Evolutionary conservation across 92 coral and sea anemone species (phyloP), one percentile per base, ranked within the genome.

Genomic region (Palythoa heliodiscus): DNA sequence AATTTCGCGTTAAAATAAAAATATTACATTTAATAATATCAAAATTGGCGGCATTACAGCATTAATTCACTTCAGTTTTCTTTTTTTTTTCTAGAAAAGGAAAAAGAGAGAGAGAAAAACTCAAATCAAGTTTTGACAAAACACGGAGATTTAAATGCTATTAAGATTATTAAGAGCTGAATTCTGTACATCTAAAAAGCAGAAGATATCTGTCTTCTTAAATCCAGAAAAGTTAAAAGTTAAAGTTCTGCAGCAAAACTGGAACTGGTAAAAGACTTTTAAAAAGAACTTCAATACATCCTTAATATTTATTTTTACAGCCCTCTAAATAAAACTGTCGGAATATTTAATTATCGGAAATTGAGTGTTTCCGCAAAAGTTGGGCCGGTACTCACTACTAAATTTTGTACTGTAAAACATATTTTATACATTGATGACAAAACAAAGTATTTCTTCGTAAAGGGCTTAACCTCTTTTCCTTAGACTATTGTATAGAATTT

Each of bases 341-440:
- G 69, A 61, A 61, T n/a, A n/a, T n/a, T 61, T 61, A 23, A 61
- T 61, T 3, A 61, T 61, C 69, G 69, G 69, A 61, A 61, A 61
- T 61, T 61, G 19, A 61, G n/a, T 4, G 8, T 19, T 61, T n/a
- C 69, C 69, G 69, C 22, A 61, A 61, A 61, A 61, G 66, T 15
- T 14, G 2, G 11, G 6, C 11, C 6, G 19, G 66, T 11, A 15
- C 23, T 2, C 24, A 7, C 5, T 7, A 61, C 69, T n/a, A n/a
- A n/a, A 17, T 61, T 2, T 61, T 61, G 69, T 61, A 61, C 69
- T 16, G 22, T 16, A 61, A 24, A 61, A 19, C 2, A 52, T 5
- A 61, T 17, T 61, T 23, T 61, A 17, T 23, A 5, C 4, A 61
- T 17, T 19, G 8, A 7, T 61, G 0, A 43, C 7, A 43, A 43